Evolutionary conservation across 2,113 vertebrate species (phyloP).

Genomic region (Baryphthengus martii): DNA sequence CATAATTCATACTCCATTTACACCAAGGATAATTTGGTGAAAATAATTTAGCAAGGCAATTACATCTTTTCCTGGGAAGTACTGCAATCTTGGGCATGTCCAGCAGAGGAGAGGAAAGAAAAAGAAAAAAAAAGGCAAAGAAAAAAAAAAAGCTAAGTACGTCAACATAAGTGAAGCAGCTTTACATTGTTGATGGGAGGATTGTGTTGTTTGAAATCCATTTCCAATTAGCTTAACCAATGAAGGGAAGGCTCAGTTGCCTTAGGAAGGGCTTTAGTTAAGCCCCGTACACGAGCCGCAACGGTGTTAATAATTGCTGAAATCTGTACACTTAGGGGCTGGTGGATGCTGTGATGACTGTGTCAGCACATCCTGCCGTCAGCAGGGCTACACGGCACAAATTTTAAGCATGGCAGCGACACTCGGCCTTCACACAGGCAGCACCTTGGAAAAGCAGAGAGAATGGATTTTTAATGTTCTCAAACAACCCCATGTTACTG

Average conservation of each 20-base stretch:
- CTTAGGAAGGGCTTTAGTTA: conserved; percentile 38
- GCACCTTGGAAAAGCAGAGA: neutral
- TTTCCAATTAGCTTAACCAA: conserved; percentile 44
- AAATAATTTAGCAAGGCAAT: neutral
- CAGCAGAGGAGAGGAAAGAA: neutral
- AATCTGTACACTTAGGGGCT: neutral
- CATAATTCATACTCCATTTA: conserved; percentile 46
- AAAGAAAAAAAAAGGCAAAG: no score
- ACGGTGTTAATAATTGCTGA: conserved; percentile 3
- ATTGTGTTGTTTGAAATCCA: conserved; percentile 29
- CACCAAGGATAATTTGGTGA: neutral
- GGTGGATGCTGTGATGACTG: neutral
- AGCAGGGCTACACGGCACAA: neutral
- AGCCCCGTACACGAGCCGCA: neutral
- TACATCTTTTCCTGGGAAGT: neutral
- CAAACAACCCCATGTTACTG: neutral
- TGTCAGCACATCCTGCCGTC: conserved; percentile 39
- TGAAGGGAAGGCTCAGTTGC: conserved; percentile 3
- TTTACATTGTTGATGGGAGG: neutral
- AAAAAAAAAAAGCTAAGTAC: neutral
- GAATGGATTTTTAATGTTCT: neutral
- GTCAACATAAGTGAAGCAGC: conserved; percentile 4
- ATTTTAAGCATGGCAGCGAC: neutral
- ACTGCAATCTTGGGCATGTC: neutral
- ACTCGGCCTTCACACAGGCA: neutral